Evolutionary conservation across 2,797 vertebrate species (phyloP).

Genomic region (Euthynnus affinis): DNA sequence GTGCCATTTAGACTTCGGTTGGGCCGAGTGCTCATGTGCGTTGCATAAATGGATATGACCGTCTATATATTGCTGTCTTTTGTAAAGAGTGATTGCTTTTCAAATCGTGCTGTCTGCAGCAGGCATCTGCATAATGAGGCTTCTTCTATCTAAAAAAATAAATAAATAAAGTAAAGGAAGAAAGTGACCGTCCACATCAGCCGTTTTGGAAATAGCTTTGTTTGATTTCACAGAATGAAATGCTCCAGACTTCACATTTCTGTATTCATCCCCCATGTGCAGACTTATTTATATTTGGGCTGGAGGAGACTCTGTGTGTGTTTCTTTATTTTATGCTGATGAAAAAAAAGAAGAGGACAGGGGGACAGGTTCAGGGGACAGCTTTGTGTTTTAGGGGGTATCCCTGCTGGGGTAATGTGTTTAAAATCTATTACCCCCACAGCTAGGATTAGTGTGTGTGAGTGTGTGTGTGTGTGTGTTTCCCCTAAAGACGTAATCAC

Average conservation of each 20-base stretch:
- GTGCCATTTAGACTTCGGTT: constrained; percentile 27
- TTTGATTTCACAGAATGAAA: constrained; percentile 56
- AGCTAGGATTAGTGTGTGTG: constrained; percentile 84
- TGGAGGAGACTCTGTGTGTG: constrained; percentile 37
- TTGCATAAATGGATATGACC: constrained; percentile 44
- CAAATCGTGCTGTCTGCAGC: constrained; percentile 65
- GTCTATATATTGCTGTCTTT: constrained; percentile 64
- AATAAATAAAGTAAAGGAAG: constrained; percentile 49
- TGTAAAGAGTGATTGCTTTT: constrained; percentile 74
- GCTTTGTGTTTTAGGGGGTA: constrained; percentile 77
- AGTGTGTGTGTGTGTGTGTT: constrained; percentile 58
- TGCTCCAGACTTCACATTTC: constrained; percentile 52
- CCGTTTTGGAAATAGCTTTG: constrained; percentile 57
- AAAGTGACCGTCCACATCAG: constrained; percentile 37
- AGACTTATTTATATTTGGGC: constrained; percentile 58
- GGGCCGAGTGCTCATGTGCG: constrained; percentile 25
- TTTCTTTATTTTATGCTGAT: constrained; percentile 61
- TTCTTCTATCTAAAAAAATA: constrained; percentile 57
- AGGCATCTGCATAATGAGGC: constrained; percentile 71
- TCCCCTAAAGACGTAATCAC: constrained; percentile 85
- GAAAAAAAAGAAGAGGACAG: constrained; percentile 64
- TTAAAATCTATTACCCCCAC: constrained; percentile 88
- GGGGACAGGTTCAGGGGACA: constrained; percentile 71
- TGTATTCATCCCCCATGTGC: constrained; percentile 46
- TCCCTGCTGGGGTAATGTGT: constrained; percentile 85